A percentile compares a stretch with the other conserved stretches of the same genome.
Conservation (phyloP, 2,797 vertebrate genomes). For the Protonibea diacanthus region DNA sequence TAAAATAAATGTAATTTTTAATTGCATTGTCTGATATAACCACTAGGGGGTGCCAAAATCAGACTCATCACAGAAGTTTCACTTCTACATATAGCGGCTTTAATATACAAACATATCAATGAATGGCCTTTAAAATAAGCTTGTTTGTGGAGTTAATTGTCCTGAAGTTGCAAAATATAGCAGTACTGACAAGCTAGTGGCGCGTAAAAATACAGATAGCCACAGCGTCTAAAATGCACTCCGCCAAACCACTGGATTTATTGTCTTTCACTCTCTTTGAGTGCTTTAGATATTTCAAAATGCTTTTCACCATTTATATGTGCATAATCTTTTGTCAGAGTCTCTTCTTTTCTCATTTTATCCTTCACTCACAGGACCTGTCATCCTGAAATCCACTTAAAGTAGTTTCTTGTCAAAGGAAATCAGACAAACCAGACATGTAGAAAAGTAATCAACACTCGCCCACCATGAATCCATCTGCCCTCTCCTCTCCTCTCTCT, state of each 20-base stretch:
- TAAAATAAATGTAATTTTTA: no score
- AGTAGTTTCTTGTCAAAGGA: constrained; percentile 50
- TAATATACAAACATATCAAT: not conserved
- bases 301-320: constrained; percentile 55
- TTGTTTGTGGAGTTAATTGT: not conserved
- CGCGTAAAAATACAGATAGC: constrained; percentile 26
- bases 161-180: not conserved
- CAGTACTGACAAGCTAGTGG: not conserved
- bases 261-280: constrained; percentile 35
- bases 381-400: constrained; percentile 60
- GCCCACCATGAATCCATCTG: constrained; percentile 40
- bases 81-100: not conserved
- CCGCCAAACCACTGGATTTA: constrained; percentile 47
- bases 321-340: constrained; percentile 63
- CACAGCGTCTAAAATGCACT: constrained; percentile 20
- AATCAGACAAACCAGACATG: constrained; percentile 58
- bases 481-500: constrained; percentile 31
- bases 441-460: constrained; percentile 53
- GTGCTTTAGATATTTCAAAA: constrained; percentile 54
- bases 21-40: not conserved
- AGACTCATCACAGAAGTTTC: not conserved
- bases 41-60: not conserved
- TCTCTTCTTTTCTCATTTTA: constrained; percentile 52
- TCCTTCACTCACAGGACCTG: constrained; percentile 51
- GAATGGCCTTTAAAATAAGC: not conserved